Conservation (phyloP, 2,113 vertebrate genomes). For the Tupaia tana region DNA sequence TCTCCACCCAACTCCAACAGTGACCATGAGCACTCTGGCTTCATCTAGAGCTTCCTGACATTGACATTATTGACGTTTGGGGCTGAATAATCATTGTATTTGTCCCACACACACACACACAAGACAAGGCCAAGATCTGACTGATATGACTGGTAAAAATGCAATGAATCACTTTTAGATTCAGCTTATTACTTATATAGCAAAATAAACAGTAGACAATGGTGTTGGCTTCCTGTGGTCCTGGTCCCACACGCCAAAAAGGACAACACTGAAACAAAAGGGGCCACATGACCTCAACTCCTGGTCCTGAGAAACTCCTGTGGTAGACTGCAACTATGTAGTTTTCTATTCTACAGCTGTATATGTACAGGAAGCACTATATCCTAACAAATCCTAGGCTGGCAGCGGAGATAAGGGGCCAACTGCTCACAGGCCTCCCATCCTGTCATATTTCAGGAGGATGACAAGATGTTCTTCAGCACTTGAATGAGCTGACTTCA, state of each 20-base stretch:
- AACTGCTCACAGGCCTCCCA: not conserved
- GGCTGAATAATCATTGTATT: not conserved
- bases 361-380: not conserved
- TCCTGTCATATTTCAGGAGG: not conserved
- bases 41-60: not conserved
- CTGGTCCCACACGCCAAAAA: not conserved
- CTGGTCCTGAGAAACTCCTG: not conserved
- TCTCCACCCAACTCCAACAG: not conserved
- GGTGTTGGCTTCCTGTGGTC: not conserved
- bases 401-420: not conserved
- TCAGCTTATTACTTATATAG: not conserved
- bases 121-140: constrained; percentile 12
- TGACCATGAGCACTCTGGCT: not conserved
- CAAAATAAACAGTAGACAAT: constrained; percentile 15
- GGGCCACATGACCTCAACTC: not conserved
- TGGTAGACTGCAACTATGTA: not conserved
- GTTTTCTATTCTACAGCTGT: not conserved
- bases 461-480: not conserved
- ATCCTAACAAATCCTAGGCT: not conserved
- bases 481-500: not conserved
- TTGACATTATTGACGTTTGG: not conserved
- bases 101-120: not conserved
- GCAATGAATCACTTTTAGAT: constrained; percentile 46
- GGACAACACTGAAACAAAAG: not conserved
- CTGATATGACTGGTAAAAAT: not conserved